Percentiles rank a stretch among this genome's conserved stretches.
These are phyloP conservation scores for Capreolus pygargus DNA, from an alignment of 2,113 vertebrate species.

Conservation along the genomic window DNA sequence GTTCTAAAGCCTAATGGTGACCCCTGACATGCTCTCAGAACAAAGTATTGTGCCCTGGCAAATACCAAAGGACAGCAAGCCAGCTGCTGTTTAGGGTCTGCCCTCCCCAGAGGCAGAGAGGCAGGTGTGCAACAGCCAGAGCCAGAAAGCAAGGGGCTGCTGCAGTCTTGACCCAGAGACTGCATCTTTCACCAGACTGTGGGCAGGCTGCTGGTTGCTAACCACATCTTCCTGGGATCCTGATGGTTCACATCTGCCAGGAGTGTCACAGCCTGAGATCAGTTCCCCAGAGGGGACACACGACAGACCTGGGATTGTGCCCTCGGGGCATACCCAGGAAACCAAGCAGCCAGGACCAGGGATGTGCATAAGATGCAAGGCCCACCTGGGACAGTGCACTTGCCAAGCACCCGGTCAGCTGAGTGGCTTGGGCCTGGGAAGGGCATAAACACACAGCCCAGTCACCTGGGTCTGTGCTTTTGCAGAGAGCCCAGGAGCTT, in stretches of 20 bases:
- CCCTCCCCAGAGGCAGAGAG: not conserved
- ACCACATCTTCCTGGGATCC: not conserved
- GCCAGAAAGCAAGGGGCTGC: not conserved
- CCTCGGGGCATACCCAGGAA: fast-evolving
- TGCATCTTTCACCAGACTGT: not conserved
- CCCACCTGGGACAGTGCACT: not conserved
- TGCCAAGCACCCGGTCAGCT: not conserved
- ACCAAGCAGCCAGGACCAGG: not conserved
- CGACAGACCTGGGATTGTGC: not conserved
- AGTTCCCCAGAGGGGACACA: not conserved
- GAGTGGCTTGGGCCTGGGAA: not conserved
- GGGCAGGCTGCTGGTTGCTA: not conserved
- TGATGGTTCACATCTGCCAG: not conserved
- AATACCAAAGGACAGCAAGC: not conserved
- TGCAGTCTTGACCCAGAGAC: too few species aligned
- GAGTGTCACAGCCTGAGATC: not conserved
- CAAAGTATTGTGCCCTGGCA: not conserved
- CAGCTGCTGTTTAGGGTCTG: not conserved
- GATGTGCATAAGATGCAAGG: not conserved
- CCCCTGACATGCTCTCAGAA: not conserved
- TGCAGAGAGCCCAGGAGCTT: not conserved
- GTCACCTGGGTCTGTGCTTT: not conserved
- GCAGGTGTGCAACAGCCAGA: not conserved
- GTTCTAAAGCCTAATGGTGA: not conserved
- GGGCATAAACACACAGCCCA: not conserved